Percentiles rank a stretch among this genome's conserved stretches.
These are phyloP conservation scores for Anoura caudifer DNA, from an alignment of 2,113 vertebrate species.

Conservation along the genomic window DNA sequence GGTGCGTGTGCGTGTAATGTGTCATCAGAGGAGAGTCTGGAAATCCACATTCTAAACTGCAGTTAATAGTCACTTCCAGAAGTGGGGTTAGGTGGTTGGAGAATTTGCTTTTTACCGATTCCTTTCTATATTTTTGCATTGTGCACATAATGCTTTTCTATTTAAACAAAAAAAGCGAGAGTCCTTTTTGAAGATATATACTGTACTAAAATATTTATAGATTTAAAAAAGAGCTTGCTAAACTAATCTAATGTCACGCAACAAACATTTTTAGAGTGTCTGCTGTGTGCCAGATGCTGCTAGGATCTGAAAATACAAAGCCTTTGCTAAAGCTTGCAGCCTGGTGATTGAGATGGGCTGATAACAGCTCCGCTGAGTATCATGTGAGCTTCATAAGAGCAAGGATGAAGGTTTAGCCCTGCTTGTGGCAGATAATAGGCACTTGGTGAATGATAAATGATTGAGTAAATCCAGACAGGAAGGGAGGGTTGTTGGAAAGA, in stretches of 20 bases:
- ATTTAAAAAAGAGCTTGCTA: slow-evolving; percentile 42
- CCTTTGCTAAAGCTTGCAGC: slow-evolving; percentile 30
- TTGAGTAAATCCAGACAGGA: slow-evolving; percentile 10
- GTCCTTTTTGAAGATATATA: slow-evolving; percentile 43
- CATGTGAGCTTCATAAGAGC: neutral
- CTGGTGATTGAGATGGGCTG: neutral
- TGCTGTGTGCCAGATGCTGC: slow-evolving; percentile 43
- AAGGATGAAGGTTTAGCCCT: neutral
- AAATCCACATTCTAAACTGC: neutral
- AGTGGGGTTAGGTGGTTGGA: neutral
- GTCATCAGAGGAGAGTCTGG: neutral
- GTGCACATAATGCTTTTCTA: neutral
- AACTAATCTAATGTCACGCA: slow-evolving; percentile 32
- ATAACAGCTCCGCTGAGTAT: neutral
- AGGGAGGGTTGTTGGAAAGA: neutral
- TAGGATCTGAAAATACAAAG: slow-evolving; percentile 47
- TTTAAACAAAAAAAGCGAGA: slow-evolving; percentile 10
- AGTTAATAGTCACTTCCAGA: neutral
- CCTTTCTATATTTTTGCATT: slow-evolving; percentile 34
- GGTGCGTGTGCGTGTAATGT: neutral
- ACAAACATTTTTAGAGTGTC: slow-evolving; percentile 44
- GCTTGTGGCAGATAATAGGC: neutral
- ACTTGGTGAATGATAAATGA: slow-evolving; percentile 24
- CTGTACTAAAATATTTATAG: slow-evolving; percentile 48
- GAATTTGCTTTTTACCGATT: slow-evolving; percentile 28